Conservation (phyloP, 1,140 invertebrate species). For the Platorchestia sp. region DNA sequence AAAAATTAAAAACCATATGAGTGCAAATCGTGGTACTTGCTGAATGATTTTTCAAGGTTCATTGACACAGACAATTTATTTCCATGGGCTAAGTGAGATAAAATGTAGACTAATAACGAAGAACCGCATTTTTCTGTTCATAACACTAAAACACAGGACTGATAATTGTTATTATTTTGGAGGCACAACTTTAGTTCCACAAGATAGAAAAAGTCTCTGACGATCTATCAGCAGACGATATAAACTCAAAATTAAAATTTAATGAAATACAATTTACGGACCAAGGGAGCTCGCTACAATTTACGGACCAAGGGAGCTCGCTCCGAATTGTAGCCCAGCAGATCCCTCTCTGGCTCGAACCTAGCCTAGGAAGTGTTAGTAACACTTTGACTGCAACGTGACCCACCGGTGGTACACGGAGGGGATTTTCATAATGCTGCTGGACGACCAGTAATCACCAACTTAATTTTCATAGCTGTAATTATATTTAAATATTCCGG, state of each 20-base stretch:
- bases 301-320: not conserved
- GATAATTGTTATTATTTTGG: not conserved
- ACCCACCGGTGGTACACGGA: too few species aligned
- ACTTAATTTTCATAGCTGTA: too few species aligned
- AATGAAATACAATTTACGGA: not conserved
- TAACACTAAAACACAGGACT: not conserved
- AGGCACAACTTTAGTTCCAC: not conserved
- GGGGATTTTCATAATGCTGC: too few species aligned
- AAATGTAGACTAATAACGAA: not conserved
- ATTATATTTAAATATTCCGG: too few species aligned
- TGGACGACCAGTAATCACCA: too few species aligned
- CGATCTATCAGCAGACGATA: not conserved
- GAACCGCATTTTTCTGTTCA: not conserved
- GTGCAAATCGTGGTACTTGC: too few species aligned
- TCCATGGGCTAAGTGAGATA: not conserved
- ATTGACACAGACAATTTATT: not conserved
- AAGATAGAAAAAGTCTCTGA: not conserved
- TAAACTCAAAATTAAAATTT: too few species aligned
- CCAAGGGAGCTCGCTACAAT: not conserved
- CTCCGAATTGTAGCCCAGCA: not conserved
- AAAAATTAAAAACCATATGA: too few species aligned
- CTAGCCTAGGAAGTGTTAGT: too few species aligned
- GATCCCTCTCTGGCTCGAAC: not conserved
- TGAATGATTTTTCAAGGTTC: not conserved
- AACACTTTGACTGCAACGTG: too few species aligned